These are phyloP conservation scores for Stomatorhinus walkeri DNA, from an alignment of 2,797 vertebrate genomes.

Conservation along the genomic window DNA sequence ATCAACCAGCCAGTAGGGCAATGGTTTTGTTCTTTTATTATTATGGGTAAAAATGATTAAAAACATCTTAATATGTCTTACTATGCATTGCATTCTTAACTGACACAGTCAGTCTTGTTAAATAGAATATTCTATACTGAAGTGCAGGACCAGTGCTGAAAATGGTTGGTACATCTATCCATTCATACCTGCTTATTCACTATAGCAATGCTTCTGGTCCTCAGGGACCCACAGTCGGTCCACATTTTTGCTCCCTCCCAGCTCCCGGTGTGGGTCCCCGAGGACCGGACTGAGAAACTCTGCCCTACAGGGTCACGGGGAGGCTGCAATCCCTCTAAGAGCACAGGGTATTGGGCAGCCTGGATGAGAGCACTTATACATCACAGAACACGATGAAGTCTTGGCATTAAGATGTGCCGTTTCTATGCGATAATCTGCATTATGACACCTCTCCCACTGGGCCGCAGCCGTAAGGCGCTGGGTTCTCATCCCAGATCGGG, in stretches of 20 bases:
- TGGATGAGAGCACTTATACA: neutral
- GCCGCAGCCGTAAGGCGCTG: too few species aligned
- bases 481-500: neutral
- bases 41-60: neutral
- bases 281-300: neutral
- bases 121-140: neutral
- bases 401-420: neutral
- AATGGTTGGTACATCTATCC: neutral
- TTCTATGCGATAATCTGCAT: neutral
- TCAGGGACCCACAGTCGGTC: neutral
- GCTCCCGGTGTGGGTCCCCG: neutral
- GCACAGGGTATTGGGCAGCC: neutral
- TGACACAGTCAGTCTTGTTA: neutral
- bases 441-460: neutral
- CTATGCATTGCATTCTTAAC: neutral
- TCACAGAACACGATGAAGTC: neutral
- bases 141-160: neutral
- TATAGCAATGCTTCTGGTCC: neutral
- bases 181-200: neutral
- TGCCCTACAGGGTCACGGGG: neutral
- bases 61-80: neutral
- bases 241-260: neutral
- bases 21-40: neutral
- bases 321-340: neutral
- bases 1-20: neutral